Percentiles rank a stretch among this genome's conserved stretches.
phyloP scores from a whole-genome alignment of 2,888 invertebrate genomes.

The Dysmachus trigonus region DNA sequence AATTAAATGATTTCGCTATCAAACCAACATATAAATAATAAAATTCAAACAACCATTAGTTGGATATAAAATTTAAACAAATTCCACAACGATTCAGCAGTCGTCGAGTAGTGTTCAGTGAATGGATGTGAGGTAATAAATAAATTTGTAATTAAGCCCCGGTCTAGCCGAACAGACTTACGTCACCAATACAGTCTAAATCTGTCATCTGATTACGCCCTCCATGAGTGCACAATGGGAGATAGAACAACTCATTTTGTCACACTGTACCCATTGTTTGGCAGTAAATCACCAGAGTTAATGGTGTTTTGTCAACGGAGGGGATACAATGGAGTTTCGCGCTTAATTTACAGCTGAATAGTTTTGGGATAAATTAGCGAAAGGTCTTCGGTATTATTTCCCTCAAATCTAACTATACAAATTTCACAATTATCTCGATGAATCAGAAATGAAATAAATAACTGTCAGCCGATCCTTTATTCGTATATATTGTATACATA shows the following conservation, averaged over 20 bases:
- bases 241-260: background rate
- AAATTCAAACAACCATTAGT: background rate
- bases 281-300: conserved; percentile 13
- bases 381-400: conserved; percentile 5
- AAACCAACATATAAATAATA: background rate
- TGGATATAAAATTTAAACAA: background rate
- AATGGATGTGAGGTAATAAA: background rate
- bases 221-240: background rate
- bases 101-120: background rate
- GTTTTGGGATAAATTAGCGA: background rate
- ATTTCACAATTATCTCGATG: conserved; percentile 1
- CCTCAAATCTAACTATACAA: conserved; percentile 1
- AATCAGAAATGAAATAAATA: background rate
- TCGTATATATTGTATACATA: background rate
- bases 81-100: background rate
- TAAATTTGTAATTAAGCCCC: background rate
- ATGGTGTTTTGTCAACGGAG: conserved; percentile 14
- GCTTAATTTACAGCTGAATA: conserved; percentile 28
- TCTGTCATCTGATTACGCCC: background rate
- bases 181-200: background rate
- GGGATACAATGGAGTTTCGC: background rate
- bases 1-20: background rate
- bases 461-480: background rate
- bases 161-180: background rate
- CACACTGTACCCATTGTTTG: background rate